phyloP scores from a whole-genome alignment of 2,797 vertebrate species.

The Enteromius afrohamiltoni region DNA sequence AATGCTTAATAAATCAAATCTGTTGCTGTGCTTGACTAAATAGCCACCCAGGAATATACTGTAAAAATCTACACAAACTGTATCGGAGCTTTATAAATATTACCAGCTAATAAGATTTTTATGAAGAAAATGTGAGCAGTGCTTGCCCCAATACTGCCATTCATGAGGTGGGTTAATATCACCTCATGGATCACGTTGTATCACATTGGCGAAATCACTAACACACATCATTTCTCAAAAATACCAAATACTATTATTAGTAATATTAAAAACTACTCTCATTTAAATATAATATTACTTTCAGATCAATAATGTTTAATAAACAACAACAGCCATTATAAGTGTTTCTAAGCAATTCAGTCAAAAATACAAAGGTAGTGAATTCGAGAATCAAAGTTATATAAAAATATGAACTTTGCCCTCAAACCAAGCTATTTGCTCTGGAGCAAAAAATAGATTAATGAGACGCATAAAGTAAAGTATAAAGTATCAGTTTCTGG shows the following conservation, averaged over 20 bases:
- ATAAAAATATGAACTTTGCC: not conserved
- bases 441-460: not conserved
- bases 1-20: constrained; percentile 11
- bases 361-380: not conserved
- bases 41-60: not conserved
- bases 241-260: no score
- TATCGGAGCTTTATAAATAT: constrained; percentile 1
- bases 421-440: not conserved
- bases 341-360: not conserved
- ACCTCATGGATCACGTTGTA: no score
- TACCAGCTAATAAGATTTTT: not conserved
- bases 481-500: not conserved
- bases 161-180: not conserved
- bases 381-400: not conserved
- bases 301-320: not conserved
- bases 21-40: not conserved
- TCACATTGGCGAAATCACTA: no score
- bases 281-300: no score
- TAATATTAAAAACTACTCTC: no score
- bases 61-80: not conserved
- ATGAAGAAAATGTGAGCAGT: not conserved
- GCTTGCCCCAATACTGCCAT: not conserved
- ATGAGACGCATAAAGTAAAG: not conserved
- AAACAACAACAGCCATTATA: not conserved
- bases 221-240: no score